These are phyloP conservation scores for Philopotamus ludificatus DNA, from an alignment of 1,140 invertebrate species.

Conservation along the genomic window DNA sequence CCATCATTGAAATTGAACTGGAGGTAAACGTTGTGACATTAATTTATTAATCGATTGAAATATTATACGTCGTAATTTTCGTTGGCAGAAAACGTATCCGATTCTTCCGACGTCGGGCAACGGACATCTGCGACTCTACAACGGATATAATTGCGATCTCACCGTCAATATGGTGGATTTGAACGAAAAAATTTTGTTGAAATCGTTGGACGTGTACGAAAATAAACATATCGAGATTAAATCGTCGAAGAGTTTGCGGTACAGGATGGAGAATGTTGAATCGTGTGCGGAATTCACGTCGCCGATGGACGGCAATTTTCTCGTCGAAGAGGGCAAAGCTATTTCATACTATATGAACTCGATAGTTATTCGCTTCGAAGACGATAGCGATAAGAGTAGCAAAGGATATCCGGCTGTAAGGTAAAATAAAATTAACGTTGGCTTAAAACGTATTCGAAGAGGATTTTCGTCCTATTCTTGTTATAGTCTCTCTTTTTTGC, in stretches of 20 bases:
- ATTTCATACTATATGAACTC: slow-evolving; percentile 38
- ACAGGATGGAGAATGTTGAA: background rate
- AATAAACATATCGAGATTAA: slow-evolving; percentile 41
- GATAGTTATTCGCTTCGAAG: slow-evolving; percentile 32
- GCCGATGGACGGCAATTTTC: slow-evolving; percentile 4
- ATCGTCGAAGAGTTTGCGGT: background rate
- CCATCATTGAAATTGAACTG: slow-evolving; percentile 76
- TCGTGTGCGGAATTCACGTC: background rate
- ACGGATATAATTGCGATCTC: slow-evolving; percentile 28
- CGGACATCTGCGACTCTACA: slow-evolving; percentile 67
- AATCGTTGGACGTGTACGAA: slow-evolving; percentile 43
- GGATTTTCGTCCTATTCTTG: too few species aligned
- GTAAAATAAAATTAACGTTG: slow-evolving; percentile 39
- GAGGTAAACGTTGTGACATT: slow-evolving; percentile 57
- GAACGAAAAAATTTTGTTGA: slow-evolving; percentile 5
- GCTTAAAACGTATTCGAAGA: background rate
- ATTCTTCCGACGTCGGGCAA: slow-evolving; percentile 56
- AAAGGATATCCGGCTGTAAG: slow-evolving; percentile 50
- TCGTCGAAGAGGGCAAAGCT: slow-evolving; percentile 33
- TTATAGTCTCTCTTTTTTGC: too few species aligned
- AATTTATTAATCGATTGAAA: slow-evolving; percentile 1
- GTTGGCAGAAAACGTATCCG: slow-evolving; percentile 61
- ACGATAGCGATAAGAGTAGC: slow-evolving; percentile 49
- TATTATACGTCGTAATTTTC: background rate
- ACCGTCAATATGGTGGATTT: slow-evolving; percentile 10